Evolutionary conservation across 2,113 vertebrate species (phyloP).

Genomic region (Onychorhynchus coronatus): DNA sequence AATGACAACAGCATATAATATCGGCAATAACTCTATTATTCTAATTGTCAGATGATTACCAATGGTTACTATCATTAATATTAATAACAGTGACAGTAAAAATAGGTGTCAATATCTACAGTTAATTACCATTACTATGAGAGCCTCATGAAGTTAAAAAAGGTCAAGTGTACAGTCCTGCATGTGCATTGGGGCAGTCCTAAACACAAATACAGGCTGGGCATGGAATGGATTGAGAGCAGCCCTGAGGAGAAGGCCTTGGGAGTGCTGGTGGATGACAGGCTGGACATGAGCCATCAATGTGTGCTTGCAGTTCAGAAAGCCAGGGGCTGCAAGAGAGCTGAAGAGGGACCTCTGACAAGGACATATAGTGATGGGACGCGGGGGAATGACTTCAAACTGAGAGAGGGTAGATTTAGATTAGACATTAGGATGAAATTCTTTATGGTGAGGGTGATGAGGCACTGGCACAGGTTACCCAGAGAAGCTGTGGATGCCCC

Average conservation of each 20-base stretch:
- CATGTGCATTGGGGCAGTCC: background rate
- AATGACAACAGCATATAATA: background rate
- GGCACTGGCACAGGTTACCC: background rate
- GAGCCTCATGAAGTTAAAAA: background rate
- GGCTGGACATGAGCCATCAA: background rate
- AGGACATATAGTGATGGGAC: background rate
- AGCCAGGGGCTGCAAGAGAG: background rate
- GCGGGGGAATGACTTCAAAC: background rate
- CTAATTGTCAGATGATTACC: background rate
- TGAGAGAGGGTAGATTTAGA: background rate
- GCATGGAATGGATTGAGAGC: background rate
- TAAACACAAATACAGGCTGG: background rate
- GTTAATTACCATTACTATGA: background rate
- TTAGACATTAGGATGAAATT: background rate
- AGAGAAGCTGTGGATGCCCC: background rate
- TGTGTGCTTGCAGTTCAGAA: background rate
- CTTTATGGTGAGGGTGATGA: background rate
- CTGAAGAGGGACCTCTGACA: background rate
- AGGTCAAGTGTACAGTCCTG: background rate
- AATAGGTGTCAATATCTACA: background rate
- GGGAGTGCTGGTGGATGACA: background rate
- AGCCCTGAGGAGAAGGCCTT: background rate
- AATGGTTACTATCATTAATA: background rate
- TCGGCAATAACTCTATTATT: background rate
- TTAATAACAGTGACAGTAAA: background rate